These are phyloP conservation scores for Cebus imitator DNA, from an alignment of 2,113 vertebrate genomes.

Conservation along the genomic window DNA sequence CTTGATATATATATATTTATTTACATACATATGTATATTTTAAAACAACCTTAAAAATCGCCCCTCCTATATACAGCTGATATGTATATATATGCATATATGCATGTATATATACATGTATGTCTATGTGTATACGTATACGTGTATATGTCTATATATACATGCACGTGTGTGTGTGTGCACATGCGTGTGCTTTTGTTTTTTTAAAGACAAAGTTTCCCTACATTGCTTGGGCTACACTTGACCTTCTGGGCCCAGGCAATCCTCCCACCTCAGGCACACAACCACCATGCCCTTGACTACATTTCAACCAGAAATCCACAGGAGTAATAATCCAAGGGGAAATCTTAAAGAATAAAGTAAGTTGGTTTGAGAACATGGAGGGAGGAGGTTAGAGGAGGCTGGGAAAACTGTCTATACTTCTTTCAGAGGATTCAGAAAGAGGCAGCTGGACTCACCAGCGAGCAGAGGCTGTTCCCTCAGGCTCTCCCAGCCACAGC, in stretches of 20 bases:
- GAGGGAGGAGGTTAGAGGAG: background rate
- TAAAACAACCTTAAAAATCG: no score
- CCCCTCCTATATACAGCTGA: background rate
- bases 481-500: conserved; percentile 95
- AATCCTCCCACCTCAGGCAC: background rate
- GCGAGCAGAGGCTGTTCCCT: conserved; percentile 87
- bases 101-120: no score
- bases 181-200: background rate
- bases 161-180: no score
- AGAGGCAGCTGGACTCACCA: conserved; percentile 74
- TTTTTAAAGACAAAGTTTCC: background rate
- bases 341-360: background rate
- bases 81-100: background rate
- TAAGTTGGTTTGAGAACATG: background rate
- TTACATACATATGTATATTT: no score
- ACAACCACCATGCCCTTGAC: background rate
- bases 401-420: background rate
- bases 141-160: accelerated
- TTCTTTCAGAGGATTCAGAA: background rate
- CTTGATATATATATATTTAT: background rate
- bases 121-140: no score
- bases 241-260: background rate
- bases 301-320: background rate
- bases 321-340: background rate
- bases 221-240: background rate